phyloP scores from a whole-genome alignment of 2,113 vertebrate genomes.

The Cynoglossus semilaevis region DNA sequence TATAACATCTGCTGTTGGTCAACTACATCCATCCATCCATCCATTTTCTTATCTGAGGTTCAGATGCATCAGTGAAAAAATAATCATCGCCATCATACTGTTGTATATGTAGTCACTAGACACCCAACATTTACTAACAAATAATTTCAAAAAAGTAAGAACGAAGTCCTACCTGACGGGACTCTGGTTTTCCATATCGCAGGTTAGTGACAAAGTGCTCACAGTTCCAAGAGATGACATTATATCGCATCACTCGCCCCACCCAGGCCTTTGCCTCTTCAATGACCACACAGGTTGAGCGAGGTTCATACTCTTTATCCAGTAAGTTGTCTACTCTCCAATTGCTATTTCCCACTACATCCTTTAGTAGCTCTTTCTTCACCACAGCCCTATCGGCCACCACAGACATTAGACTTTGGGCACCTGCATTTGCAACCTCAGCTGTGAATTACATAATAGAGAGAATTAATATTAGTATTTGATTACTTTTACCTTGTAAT shows the following conservation, averaged over 20 bases:
- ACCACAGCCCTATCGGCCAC: constrained; percentile 73
- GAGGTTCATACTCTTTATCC: constrained; percentile 63
- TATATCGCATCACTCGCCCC: constrained; percentile 59
- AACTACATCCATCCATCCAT: no score
- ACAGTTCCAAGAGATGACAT: constrained; percentile 69
- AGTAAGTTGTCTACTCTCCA: constrained; percentile 77
- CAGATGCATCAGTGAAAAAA: no score
- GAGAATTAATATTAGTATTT: not conserved
- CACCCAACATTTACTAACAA: no score
- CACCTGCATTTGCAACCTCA: constrained; percentile 55
- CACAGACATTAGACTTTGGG: constrained; percentile 78
- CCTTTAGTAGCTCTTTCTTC: constrained; percentile 74
- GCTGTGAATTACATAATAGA: constrained; percentile 45
- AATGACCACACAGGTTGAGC: constrained; percentile 46
- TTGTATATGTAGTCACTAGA: no score
- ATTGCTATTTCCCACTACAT: constrained; percentile 52
- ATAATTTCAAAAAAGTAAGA: no score
- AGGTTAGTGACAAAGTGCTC: constrained; percentile 81
- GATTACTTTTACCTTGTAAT: no score
- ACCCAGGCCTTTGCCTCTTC: constrained; percentile 51
- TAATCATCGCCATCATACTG: no score
- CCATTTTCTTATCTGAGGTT: no score
- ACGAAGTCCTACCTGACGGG: constrained; percentile 68
- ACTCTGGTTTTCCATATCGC: constrained; percentile 76
- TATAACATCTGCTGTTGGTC: no score